Percentiles rank a stretch among this genome's conserved stretches.
Conservation (phyloP, 2,888 invertebrate genomes). For the Chrysotoxum bicinctum region DNA sequence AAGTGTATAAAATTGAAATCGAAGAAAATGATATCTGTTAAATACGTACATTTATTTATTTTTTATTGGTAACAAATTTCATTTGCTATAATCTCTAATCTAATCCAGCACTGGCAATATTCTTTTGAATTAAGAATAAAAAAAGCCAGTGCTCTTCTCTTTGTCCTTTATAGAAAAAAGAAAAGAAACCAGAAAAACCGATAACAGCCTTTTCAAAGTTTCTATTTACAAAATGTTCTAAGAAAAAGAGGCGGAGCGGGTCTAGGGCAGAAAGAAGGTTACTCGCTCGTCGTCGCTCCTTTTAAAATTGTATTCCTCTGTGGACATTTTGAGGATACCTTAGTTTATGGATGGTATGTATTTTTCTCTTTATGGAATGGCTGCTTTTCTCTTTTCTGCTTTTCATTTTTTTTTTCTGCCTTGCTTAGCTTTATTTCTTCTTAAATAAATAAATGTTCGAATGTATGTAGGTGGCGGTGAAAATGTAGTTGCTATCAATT, state of each 20-base stretch:
- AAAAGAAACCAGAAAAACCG: conserved; percentile 1
- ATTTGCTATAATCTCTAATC: not conserved
- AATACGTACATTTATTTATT: too few species aligned
- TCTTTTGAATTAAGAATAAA: not conserved
- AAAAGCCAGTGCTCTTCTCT: not conserved
- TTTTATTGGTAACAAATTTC: not conserved
- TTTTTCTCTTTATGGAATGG: conserved; percentile 13
- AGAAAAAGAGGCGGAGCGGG: not conserved
- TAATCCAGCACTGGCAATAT: not conserved
- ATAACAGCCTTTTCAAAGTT: conserved; percentile 44
- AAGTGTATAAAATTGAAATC: too few species aligned
- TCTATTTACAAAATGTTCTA: conserved; percentile 35
- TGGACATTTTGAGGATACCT: conserved; percentile 21
- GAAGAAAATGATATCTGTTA: too few species aligned
- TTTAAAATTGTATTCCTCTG: conserved; percentile 26
- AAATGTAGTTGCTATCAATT: conserved; percentile 44
- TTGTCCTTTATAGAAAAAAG: not conserved
- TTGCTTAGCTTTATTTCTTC: conserved; percentile 23
- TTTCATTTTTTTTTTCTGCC: not conserved
- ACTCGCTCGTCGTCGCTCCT: conserved; percentile 11
- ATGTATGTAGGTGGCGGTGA: not conserved
- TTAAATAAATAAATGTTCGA: conserved; percentile 18
- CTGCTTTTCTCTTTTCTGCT: conserved; percentile 13
- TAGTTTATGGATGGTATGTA: not conserved
- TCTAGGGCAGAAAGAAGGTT: not conserved